Evolutionary conservation across 2,113 vertebrate species (phyloP), one percentile per base, ranked within the genome.

Genomic region (Heterochromis multidens): DNA sequence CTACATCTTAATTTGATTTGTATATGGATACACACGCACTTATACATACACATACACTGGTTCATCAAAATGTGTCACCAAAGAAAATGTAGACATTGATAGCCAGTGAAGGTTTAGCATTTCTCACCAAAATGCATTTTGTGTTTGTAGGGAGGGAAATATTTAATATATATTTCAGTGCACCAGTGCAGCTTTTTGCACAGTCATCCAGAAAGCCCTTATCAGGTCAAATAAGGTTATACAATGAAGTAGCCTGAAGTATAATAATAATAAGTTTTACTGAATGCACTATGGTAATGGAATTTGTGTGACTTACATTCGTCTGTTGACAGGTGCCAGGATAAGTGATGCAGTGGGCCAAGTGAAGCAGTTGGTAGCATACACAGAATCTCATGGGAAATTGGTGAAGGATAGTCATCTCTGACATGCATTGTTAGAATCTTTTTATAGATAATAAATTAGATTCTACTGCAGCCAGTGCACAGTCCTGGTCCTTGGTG

Each of bases 381-480:
- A 77, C 31, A 9, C 54, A 23, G 57, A 62, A 10, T 78, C 80
- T 83, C 78, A 17, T 37, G 33, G 77, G 85, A 52, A 78, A 67
- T 2, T 2, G 7, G 17, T 79, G 79, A 70, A 17, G 78, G 67
- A 19, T 58, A 31, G 63, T 60, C 31, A 49, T 77, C 77, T 84
- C 37, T 81, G 52, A 76, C 79, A 40, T 62, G 11, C 57, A 65
- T 54, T 83, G 80, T 90, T 84, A 23, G 21, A 63, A 65, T 77
- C 6, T 16, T 57, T 86, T 76, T 49, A 70, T 33, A 56, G 62
- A 88, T 80, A 88, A 89, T 87, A 85, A 88, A 92, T 79, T 56
- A 81, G 74, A 57, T 19, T 56, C 49, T 37, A 35, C 54, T 77
- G n/a, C 49, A 82, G 79, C 46, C 77, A 1, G 23, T 59, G 76